Evolutionary conservation across 2,797 vertebrate genomes (phyloP).

Genomic region (Poliocrania exsul): DNA sequence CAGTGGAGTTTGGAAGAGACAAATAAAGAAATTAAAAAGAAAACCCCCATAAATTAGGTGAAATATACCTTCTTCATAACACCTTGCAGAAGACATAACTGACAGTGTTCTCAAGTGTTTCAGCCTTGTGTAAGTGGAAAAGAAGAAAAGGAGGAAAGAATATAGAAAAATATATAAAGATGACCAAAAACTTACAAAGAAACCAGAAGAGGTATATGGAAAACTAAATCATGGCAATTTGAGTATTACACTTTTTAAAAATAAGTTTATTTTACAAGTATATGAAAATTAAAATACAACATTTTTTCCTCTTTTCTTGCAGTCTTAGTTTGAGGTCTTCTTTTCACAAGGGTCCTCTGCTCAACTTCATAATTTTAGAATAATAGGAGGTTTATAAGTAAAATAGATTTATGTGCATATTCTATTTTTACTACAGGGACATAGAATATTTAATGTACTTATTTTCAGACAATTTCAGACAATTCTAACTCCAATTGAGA

Average conservation of each 20-base stretch:
- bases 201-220: neutral
- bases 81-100: neutral
- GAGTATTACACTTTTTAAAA: neutral
- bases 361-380: neutral
- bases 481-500: neutral
- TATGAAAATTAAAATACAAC: neutral
- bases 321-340: neutral
- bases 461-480: conserved; percentile 1
- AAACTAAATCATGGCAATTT: neutral
- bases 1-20: neutral
- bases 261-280: neutral
- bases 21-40: neutral
- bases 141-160: neutral
- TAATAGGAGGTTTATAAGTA: neutral
- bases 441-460: neutral
- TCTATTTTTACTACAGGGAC: neutral
- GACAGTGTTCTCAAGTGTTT: neutral
- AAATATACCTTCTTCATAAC: neutral
- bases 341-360: neutral
- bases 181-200: neutral
- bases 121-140: neutral
- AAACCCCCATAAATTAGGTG: neutral
- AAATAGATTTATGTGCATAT: neutral
- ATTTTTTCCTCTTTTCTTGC: neutral
- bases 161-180: neutral